Percentiles rank a stretch among this genome's conserved stretches.
These are phyloP conservation scores for Pollimyrus isidori DNA, from an alignment of 2,113 vertebrate genomes.

Conservation along the genomic window DNA sequence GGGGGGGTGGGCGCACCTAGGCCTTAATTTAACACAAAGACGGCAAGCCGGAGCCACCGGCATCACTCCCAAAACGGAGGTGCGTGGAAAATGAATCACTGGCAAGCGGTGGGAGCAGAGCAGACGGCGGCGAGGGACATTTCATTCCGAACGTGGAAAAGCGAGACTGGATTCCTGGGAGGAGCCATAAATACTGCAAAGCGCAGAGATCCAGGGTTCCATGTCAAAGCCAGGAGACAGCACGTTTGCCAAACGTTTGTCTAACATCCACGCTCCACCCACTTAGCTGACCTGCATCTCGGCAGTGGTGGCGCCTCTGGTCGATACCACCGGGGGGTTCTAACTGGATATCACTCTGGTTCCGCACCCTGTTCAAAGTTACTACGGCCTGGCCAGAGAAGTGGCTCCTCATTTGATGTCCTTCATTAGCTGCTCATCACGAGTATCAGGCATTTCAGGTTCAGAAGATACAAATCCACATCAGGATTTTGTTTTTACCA, in stretches of 20 bases:
- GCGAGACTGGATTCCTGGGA: not conserved
- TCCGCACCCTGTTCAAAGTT: not conserved
- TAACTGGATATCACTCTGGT: not conserved
- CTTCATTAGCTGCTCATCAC: not conserved
- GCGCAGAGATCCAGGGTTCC: not conserved
- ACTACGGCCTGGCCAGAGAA: not conserved
- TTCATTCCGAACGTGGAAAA: not conserved
- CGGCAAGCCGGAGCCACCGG: not conserved
- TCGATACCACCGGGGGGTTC: not conserved
- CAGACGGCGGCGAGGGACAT: not conserved
- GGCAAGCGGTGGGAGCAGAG: not conserved
- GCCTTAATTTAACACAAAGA: not conserved
- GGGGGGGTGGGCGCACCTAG: not conserved
- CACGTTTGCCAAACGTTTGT: not conserved
- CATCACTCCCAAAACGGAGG: not conserved
- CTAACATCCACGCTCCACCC: not conserved
- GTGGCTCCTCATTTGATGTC: not conserved
- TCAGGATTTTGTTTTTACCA: too few species aligned
- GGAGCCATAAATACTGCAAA: constrained; percentile 14
- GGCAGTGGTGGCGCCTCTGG: not conserved
- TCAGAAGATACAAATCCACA: too few species aligned
- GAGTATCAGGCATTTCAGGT: too few species aligned
- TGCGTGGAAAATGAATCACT: constrained; percentile 12
- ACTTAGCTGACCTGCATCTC: not conserved
- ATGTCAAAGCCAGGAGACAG: not conserved